Conservation (phyloP, 2,888 invertebrate species). For the Neocrepidodera transversa region DNA sequence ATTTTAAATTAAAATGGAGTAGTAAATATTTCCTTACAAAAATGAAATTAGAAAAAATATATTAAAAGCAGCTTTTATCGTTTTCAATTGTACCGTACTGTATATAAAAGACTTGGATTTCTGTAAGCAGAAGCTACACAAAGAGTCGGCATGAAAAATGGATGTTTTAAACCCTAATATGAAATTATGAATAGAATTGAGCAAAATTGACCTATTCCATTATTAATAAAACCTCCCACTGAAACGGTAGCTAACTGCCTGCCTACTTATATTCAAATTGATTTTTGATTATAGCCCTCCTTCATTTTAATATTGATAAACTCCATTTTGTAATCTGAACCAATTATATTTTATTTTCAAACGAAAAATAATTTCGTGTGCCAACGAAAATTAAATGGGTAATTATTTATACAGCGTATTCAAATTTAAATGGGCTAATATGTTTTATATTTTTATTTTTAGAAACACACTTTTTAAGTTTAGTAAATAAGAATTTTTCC, state of each 20-base stretch:
- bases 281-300: constrained; percentile 33
- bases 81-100: too few species aligned
- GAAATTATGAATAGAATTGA: constrained; percentile 7
- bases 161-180: background rate
- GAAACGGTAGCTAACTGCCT: constrained; percentile 21
- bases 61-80: too few species aligned
- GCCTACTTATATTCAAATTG: constrained; percentile 31
- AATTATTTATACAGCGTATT: constrained; percentile 34
- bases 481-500: too few species aligned
- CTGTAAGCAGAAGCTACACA: too few species aligned
- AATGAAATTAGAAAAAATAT: too few species aligned
- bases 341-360: constrained; percentile 33
- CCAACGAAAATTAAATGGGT: constrained; percentile 32
- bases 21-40: too few species aligned
- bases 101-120: too few species aligned
- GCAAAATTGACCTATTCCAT: constrained; percentile 1
- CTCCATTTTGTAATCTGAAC: constrained; percentile 31
- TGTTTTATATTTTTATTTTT: too few species aligned
- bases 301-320: constrained; percentile 32
- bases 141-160: constrained; percentile 7
- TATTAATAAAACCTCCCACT: constrained; percentile 17
- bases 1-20: too few species aligned
- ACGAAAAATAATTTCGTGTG: constrained; percentile 31
- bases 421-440: too few species aligned
- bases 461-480: too few species aligned